These are phyloP conservation scores for Heteractis magnifica DNA, from an alignment of 92 coral and sea anemone species.

Conservation along the genomic window DNA sequence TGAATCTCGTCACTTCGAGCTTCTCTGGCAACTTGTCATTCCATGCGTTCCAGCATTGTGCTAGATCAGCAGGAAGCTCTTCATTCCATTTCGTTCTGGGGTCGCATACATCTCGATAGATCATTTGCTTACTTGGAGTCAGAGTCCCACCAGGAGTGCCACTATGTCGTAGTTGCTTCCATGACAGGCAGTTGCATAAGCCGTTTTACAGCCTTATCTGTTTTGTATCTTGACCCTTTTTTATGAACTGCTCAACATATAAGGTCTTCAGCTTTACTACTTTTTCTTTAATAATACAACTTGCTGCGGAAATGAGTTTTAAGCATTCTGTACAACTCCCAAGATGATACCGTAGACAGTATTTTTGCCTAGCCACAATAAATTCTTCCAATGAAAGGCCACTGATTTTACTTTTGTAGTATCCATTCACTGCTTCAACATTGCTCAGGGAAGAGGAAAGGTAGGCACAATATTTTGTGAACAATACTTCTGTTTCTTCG, in stretches of 20 bases:
- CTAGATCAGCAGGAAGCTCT: slow-evolving; percentile 7
- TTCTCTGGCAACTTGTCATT: not conserved
- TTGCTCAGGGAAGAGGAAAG: slow-evolving; percentile 17
- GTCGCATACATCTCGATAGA: slow-evolving; percentile 6
- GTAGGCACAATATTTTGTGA: slow-evolving; percentile 9
- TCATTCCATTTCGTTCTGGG: slow-evolving; percentile 2
- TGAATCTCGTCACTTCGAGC: slow-evolving; percentile 11
- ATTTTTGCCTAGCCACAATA: slow-evolving; percentile 23
- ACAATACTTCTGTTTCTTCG: slow-evolving; percentile 9
- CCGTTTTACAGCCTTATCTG: slow-evolving; percentile 18
- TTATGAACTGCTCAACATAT: too few species aligned
- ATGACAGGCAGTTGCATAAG: slow-evolving; percentile 7
- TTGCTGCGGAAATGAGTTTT: slow-evolving; percentile 5
- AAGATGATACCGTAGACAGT: not conserved
- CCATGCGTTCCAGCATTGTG: not conserved
- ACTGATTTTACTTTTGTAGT: slow-evolving; percentile 21
- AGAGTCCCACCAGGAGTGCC: not conserved
- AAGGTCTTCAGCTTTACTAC: too few species aligned
- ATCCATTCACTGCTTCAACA: slow-evolving; percentile 15
- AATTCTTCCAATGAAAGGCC: slow-evolving; percentile 24
- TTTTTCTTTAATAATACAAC: not conserved
- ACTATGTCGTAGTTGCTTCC: not conserved
- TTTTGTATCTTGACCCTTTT: slow-evolving; percentile 14
- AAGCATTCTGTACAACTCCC: not conserved
- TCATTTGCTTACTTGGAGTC: not conserved